phyloP scores from a whole-genome alignment of 2,888 invertebrate species.

The Monoplex corrugatus region DNA sequence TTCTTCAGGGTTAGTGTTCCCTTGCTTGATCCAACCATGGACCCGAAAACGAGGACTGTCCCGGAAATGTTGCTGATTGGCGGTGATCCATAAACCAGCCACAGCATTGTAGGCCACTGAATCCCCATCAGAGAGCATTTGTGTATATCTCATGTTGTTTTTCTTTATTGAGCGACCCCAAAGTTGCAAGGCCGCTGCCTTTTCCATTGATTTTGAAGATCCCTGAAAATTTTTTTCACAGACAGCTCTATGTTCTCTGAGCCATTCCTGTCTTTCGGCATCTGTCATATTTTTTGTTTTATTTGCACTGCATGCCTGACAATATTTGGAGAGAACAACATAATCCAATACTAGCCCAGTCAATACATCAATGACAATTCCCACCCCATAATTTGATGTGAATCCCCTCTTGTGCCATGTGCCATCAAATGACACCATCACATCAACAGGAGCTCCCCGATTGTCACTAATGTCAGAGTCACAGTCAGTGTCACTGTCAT shows the following conservation, averaged over 20 bases:
- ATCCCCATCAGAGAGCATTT: slow-evolving; percentile 5
- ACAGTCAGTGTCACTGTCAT: slow-evolving; percentile 19
- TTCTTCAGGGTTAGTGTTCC: too few relatives aligned
- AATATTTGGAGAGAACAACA: slow-evolving; percentile 3
- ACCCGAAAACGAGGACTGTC: too few relatives aligned
- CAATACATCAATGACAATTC: slow-evolving; percentile 12
- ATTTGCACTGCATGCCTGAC: neutral
- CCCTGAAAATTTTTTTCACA: neutral
- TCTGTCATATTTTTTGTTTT: neutral
- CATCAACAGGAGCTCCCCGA: neutral
- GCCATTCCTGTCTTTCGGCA: neutral
- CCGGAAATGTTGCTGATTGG: too few relatives aligned
- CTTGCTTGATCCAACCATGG: too few relatives aligned
- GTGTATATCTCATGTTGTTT: neutral
- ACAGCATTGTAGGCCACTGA: slow-evolving; percentile 22
- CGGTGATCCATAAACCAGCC: neutral
- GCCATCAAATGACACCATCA: slow-evolving; percentile 20
- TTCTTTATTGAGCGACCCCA: neutral
- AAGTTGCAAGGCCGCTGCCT: neutral
- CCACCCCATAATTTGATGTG: slow-evolving; percentile 29
- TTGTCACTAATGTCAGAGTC: neutral
- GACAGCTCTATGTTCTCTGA: neutral
- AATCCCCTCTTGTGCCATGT: slow-evolving; percentile 24
- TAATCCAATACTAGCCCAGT: slow-evolving; percentile 6
- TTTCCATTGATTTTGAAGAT: neutral